Evolutionary conservation across 2,113 vertebrate genomes (phyloP), one percentile per base, ranked within the genome.

Genomic region (Callaeas wilsoni): DNA sequence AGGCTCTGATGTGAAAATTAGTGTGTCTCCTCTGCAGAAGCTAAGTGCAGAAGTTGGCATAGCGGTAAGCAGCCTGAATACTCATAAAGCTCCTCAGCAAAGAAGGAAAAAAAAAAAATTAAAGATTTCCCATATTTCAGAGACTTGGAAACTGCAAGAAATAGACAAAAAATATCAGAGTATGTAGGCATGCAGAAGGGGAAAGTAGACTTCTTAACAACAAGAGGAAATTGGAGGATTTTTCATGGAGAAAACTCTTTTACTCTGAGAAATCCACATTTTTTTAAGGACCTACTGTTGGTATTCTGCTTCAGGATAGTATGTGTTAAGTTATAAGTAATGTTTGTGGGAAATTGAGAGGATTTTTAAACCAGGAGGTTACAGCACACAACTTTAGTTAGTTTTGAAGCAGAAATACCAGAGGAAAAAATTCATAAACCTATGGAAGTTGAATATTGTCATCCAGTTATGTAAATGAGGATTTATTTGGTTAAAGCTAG

Each of bases 1-100:
- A 94, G 59, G 9, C 74, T 97, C 94, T 97, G 93, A 97, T 96
- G 91, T 97, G 93, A 96, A 97, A 97, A 96, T 97, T 87, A 97
- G 84, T 33, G 46, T 93, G 75, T 81, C 73, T 92, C 29, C 70
- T 87, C 93, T 96, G 86, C 22, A 89, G 56, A 91, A 70, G 41
- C 64, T 86, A 62, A 74, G 49, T 69, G 82, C 44, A 49, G 37
- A 35, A 94, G 80, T 46, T 83, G 95, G 37, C 84, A 95, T 53
- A 94, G 18, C 3, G 1, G 12, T 63, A 30, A 97, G 68, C 16
- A 92, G 44, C 52, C 65, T 87, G 86, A 59, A 91, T 44, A 15
- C 21, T 70, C 78, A 79, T 84, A 86, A 94, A 87, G 29, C 13
- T 64, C 76, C 33, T 91, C 33, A 81, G 35, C 12, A 69, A 55